A percentile compares a stretch with the other conserved stretches of the same genome.
Evolutionary conservation across 2,113 vertebrate genomes (phyloP).

Genomic region (Leptocoma aspasia): DNA sequence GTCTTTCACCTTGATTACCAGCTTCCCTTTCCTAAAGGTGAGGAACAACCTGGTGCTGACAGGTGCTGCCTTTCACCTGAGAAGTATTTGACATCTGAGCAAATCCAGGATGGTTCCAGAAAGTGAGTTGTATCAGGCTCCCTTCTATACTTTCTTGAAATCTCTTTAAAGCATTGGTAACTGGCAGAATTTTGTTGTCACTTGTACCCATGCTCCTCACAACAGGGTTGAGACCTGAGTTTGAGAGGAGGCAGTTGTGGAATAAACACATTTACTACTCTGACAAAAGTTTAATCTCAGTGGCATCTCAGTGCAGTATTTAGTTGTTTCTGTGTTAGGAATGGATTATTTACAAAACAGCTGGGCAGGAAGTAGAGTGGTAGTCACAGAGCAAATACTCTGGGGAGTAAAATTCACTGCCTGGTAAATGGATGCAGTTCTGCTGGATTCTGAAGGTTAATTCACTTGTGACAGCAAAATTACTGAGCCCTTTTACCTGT

Average conservation of each 20-base stretch:
- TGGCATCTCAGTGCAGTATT: background rate
- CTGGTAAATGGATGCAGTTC: background rate
- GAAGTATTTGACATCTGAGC: background rate
- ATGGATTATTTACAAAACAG: background rate
- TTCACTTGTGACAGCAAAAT: slow-evolving; percentile 4
- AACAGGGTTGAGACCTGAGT: background rate
- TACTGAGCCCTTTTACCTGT: background rate
- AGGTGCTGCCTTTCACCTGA: background rate
- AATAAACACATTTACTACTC: background rate
- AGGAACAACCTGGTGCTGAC: background rate
- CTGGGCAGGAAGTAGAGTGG: background rate
- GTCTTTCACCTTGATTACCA: background rate
- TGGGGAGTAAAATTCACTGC: background rate
- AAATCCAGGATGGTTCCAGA: background rate
- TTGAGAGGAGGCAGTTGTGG: background rate
- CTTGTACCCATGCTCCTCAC: fast-evolving
- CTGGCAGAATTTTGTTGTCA: background rate
- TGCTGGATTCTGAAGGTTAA: background rate
- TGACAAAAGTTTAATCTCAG: background rate
- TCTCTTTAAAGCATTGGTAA: background rate
- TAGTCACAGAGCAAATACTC: background rate
- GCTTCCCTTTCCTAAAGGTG: background rate
- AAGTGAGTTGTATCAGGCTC: background rate
- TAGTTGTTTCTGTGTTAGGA: background rate
- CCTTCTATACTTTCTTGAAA: background rate